Conservation (phyloP, 2,113 vertebrate species). For the Cryptomyrus ogoouensis region DNA sequence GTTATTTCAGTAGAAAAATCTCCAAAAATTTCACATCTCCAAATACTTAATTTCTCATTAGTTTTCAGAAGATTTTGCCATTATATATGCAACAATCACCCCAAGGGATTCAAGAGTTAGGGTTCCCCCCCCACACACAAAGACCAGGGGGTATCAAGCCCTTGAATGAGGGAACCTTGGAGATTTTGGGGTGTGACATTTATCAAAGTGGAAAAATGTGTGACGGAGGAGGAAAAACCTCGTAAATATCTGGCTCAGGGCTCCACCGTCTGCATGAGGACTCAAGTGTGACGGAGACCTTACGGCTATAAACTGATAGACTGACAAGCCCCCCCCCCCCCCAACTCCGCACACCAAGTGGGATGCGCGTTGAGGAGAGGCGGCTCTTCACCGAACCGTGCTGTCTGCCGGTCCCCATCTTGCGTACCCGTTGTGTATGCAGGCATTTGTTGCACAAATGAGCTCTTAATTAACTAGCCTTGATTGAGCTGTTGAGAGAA, state of each 20-base stretch:
- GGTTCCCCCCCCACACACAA: neutral
- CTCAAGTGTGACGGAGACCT: neutral
- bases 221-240: neutral
- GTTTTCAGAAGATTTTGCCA: neutral
- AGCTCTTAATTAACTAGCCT: slow-evolving; percentile 6
- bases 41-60: neutral
- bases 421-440: neutral
- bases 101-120: neutral
- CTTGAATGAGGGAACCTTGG: neutral
- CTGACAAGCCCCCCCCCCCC: neutral
- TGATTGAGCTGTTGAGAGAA: slow-evolving; percentile 2
- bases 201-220: neutral
- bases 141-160: neutral
- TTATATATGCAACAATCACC: neutral
- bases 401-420: neutral
- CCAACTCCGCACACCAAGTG: neutral
- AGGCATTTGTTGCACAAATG: neutral
- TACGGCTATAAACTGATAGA: neutral
- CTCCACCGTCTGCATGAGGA: neutral
- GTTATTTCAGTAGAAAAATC: neutral
- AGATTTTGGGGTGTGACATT: neutral
- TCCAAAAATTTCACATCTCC: neutral
- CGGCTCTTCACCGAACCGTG: neutral
- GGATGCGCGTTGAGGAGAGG: neutral
- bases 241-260: neutral